These are phyloP conservation scores for Aspiorhynchus laticeps DNA, from an alignment of 2,113 vertebrate species.

Conservation along the genomic window DNA sequence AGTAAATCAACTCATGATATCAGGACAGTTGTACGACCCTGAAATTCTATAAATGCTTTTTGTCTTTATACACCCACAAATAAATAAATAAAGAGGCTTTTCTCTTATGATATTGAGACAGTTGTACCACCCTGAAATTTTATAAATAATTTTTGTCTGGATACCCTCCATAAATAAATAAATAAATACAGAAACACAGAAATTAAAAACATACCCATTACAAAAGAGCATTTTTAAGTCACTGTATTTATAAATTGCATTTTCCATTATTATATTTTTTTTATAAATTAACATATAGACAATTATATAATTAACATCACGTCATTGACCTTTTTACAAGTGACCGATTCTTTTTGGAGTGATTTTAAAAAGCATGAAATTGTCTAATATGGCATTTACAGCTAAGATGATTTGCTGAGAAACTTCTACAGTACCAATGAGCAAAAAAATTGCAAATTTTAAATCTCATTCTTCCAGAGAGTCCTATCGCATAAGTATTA, in stretches of 20 bases:
- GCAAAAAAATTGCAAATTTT: background rate
- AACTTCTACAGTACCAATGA: background rate
- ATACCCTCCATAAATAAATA: background rate
- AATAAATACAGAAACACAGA: background rate
- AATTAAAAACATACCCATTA: background rate
- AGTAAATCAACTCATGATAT: background rate
- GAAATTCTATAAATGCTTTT: background rate
- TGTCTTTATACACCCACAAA: background rate
- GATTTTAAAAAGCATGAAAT: background rate
- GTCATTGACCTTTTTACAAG: background rate
- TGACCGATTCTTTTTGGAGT: background rate
- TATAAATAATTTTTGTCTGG: too few relatives aligned
- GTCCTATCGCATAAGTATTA: background rate
- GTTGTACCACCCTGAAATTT: too few relatives aligned
- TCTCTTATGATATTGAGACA: too few relatives aligned
- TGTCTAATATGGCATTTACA: background rate
- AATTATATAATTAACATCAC: background rate
- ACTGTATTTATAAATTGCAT: background rate
- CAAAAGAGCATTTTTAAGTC: background rate
- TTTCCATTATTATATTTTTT: too few relatives aligned
- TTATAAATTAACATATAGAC: background rate
- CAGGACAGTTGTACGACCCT: too few relatives aligned
- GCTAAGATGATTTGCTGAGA: background rate
- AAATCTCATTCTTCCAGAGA: background rate
- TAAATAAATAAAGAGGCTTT: too few relatives aligned